Evolutionary conservation across 1,140 invertebrate species (phyloP), one percentile per base, ranked within the genome.

Genomic region (Choristoneura fumiferana): DNA sequence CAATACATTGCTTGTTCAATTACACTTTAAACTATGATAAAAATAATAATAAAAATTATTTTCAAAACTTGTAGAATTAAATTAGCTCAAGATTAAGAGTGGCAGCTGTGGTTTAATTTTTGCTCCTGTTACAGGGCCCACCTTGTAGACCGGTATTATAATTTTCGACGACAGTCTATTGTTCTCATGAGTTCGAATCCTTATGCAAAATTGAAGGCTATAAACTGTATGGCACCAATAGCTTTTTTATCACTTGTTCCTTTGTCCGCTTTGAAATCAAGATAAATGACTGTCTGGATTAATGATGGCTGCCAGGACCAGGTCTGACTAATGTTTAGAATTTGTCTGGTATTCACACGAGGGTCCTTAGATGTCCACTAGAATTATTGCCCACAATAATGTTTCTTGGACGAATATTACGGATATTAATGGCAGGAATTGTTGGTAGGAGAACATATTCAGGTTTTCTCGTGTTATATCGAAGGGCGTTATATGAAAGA

Each of bases 241-340:
- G 18, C 10, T 49, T 39, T 49, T 49, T 49, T 49, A 49, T 49
- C 43, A 49, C n/a, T 49, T 49, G 43, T 49, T 12, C 43, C 43
- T 49, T 49, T 49, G 43, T 49, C 43, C 18, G 43, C 18, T 22
- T 49, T 36, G 34, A 15, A 60, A 63, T 62, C 56, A 63, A 70
- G 60, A 73, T 67, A 65, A 71, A 73, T 66, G 63, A 29, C 29
- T 6, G 45, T 8, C 57, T 66, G 43, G 67, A 73, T 73, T 73
- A 73, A 73, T 73, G 65, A 57, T 33, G 36, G 62, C 53, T 69
- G 71, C 58, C 56, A 54, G 10, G 15, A 63, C 29, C 71, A 71
- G 56, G 58, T 49, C 49, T 70, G 67, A 70, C 63, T 66, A 63
- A 67, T 70, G 64, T 63, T 54, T 59, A 59, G 61, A 70, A 62